Evolutionary conservation across 2,797 vertebrate species (phyloP), one percentile per base, ranked within the genome.

Genomic region (Sebastolobus alascanus): DNA sequence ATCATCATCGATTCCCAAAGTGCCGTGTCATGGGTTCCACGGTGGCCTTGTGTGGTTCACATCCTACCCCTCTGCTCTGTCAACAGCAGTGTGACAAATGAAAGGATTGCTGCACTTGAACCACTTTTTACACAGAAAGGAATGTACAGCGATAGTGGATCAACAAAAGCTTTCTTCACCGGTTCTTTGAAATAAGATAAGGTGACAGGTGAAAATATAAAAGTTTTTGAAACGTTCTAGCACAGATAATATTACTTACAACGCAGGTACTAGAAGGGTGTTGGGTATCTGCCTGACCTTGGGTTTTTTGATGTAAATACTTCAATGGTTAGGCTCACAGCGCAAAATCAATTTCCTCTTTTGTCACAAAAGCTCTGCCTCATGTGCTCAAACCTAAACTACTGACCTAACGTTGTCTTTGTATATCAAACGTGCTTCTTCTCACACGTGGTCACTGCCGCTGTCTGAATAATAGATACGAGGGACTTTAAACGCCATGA

Each of bases 1-100:
- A 84, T 91, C 85, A 87, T 86, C 84, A 85, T 75, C 13, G 35
- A 81, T 68, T 83, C 75, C 73, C 69, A 77, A 79, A 84, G 79
- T 85, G 89, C 80, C 65, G 84, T 80, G 85, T 89, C 88, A 82
- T 46, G 56, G 72, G 33, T 33, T 16, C 56, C 38, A 50, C n/a
- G 0, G 40, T 79, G 84, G 86, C 86, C 86, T 89, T 85, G 79
- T 73, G 27, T 22, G 4, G 64, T 55, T 64, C 65, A 82, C 70
- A 65, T 76, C 73, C 73, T 75, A 2, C 38, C 25, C 43, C 18
- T 73, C 68, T 31, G 54, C 66, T 73, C 84, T 38, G 70, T 78
- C 79, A 67, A 55, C 59, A 80, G 58, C 69, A 25, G 77, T 58
- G 61, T 73, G 85, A 86, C 69, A 50, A 75, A 88, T 83, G 55